Evolutionary conservation across 2,113 vertebrate genomes (phyloP).

Genomic region (Xyrauchen texanus): DNA sequence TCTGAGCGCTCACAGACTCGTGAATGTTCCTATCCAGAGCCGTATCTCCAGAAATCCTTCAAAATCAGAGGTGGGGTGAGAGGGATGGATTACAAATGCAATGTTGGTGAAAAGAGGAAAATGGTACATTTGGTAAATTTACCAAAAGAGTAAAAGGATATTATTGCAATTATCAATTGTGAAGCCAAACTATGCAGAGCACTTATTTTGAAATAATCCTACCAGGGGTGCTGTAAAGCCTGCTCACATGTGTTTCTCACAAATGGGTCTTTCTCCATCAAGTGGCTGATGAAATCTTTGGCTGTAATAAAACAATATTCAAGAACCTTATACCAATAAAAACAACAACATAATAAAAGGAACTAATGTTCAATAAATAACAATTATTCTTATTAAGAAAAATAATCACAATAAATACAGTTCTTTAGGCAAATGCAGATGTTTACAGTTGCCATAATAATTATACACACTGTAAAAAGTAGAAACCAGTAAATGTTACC

Average conservation of each 20-base stretch:
- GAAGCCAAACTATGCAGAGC: neutral
- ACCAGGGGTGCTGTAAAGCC: conserved; percentile 97
- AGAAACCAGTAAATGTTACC: no score
- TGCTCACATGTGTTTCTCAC: conserved; percentile 93
- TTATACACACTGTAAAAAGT: no score
- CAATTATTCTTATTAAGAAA: no score
- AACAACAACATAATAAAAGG: no score
- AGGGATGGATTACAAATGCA: neutral
- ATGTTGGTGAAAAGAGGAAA: neutral
- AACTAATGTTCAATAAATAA: no score
- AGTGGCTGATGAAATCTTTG: conserved; percentile 95
- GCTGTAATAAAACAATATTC: conserved; percentile 67
- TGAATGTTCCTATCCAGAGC: conserved; percentile 97
- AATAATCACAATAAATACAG: no score
- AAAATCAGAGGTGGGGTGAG: neutral
- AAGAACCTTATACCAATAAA: no score
- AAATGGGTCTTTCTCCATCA: conserved; percentile 93
- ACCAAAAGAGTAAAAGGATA: neutral
- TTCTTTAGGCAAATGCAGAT: no score
- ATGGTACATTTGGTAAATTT: no score
- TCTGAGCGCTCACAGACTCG: conserved; percentile 96
- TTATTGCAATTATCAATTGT: no score
- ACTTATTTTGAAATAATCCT: conserved; percentile 48
- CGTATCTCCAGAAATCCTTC: conserved; percentile 95
- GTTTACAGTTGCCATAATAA: no score